Conservation (phyloP, 2,113 vertebrate species). For the Arenaria interpres region DNA sequence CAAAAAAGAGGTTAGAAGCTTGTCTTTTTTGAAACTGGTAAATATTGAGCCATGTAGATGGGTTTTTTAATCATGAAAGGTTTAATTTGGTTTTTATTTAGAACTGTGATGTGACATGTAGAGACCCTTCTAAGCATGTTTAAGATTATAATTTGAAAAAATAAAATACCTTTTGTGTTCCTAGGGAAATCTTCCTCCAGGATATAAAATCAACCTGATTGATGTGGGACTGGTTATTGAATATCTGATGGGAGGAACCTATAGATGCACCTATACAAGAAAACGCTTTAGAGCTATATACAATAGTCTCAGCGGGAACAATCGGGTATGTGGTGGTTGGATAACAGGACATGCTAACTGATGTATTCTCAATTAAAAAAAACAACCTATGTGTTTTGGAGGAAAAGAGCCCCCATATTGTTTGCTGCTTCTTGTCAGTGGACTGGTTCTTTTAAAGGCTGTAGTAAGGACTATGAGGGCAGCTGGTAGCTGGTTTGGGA, state of each 20-base stretch:
- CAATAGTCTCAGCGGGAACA: constrained; percentile 95
- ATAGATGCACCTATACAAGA: constrained; percentile 94
- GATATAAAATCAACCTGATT: constrained; percentile 97
- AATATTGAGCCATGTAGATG: not conserved
- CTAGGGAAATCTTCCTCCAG: constrained; percentile 95
- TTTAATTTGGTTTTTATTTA: not conserved
- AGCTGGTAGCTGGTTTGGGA: not conserved
- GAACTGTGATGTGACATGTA: not conserved
- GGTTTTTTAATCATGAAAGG: not conserved
- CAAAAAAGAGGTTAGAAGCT: not conserved
- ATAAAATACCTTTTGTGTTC: constrained; percentile 17
- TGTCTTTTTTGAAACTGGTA: not conserved
- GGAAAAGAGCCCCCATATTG: not conserved
- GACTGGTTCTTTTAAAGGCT: not conserved
- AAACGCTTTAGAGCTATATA: constrained; percentile 96
- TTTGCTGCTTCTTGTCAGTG: not conserved
- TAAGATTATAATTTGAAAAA: not conserved
- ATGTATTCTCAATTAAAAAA: not conserved
- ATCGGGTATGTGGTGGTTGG: constrained; percentile 78
- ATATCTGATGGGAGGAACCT: constrained; percentile 97
- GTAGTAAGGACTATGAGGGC: not conserved
- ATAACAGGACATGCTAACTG: not conserved
- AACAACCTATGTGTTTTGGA: not conserved
- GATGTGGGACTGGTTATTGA: constrained; percentile 97
- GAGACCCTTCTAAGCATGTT: not conserved